Base-by-base conservation (phyloP, 2,113 vertebrate genomes). In the Crotophaga sulcirostris region DNA sequence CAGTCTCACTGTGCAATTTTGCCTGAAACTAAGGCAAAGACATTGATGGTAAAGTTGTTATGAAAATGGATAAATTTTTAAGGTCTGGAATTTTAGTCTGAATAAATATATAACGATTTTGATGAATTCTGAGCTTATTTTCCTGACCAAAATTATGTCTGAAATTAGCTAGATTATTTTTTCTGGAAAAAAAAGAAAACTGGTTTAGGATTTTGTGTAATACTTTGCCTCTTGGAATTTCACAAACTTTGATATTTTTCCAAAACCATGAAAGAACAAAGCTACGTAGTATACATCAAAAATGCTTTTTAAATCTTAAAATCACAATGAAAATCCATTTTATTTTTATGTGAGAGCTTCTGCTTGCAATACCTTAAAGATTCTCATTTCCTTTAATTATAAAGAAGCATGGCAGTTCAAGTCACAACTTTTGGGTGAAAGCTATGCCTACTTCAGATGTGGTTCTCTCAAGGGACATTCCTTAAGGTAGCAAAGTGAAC, bases 311-410 rank as follows among this genome's bases (percentile, higher is more conserved):
- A 60, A 92, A 56, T 23, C 64, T 7, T 29, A 59, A 84, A 80
- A 89, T 80, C 17, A 73, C 18, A 8, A 45, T 0, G 0, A 68
- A 5, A 74, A 13, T 34, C 3, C 18, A 1, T 1, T n/a, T 73
- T 33, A 19, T 33, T 59, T 21, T 66, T 34, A 14, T 63, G 17
- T 6, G 4, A 49, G 29, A 68, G 5, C 8, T 15, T 49, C 33
- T 66, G 6, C 15, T 84, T 80, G 19, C 9, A 47, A 89, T 83
- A 14, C 24, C 26, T 58, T 74, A 31, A 70, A 86, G 74, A 8
- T 55, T 67, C 29, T 74, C 1, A 59, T 86, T 94, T 92, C 47
- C 34, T 84, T 87, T 68, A 80, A 81, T 67, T 90, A 44, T 45
- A 29, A 67, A 90, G 25, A 63, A 33, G 6, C 38, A 34, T 8